phyloP scores from a whole-genome alignment of 2,797 vertebrate species.

The Etheostoma perlongum region DNA sequence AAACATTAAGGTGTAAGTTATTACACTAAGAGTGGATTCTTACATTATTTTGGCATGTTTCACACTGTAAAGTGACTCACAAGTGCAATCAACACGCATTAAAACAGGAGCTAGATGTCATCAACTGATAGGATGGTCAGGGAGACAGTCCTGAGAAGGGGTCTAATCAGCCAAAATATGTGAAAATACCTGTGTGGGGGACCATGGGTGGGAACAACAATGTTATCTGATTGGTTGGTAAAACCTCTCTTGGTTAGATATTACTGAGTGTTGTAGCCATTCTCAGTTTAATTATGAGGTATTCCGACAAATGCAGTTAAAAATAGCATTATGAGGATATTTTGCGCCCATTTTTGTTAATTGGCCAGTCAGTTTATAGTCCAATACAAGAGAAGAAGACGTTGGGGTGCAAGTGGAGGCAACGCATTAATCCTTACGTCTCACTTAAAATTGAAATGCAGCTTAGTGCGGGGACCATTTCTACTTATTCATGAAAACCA shows the following conservation, averaged over 20 bases:
- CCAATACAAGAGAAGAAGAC: neutral
- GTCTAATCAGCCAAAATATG: too few relatives aligned
- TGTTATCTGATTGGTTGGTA: neutral
- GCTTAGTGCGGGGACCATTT: constrained; percentile 20
- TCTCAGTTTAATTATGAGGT: neutral
- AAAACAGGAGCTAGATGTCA: too few relatives aligned
- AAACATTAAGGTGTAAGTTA: neutral
- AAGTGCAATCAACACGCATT: too few relatives aligned
- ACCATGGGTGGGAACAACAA: too few relatives aligned
- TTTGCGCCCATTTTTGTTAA: neutral
- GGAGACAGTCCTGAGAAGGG: too few relatives aligned
- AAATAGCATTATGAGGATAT: neutral
- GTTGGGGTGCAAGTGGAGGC: neutral
- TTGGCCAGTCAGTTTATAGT: neutral
- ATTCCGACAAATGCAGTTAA: neutral
- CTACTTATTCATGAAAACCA: constrained; percentile 54
- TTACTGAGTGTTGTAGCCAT: neutral
- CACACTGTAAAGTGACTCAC: neutral
- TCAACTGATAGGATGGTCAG: too few relatives aligned
- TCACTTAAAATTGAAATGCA: constrained; percentile 34
- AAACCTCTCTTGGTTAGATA: neutral
- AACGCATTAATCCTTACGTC: constrained; percentile 29
- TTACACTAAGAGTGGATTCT: neutral
- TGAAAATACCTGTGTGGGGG: too few relatives aligned
- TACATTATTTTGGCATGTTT: neutral